Evolutionary conservation across 2,113 vertebrate species (phyloP).

Genomic region (Uria lomvia): DNA sequence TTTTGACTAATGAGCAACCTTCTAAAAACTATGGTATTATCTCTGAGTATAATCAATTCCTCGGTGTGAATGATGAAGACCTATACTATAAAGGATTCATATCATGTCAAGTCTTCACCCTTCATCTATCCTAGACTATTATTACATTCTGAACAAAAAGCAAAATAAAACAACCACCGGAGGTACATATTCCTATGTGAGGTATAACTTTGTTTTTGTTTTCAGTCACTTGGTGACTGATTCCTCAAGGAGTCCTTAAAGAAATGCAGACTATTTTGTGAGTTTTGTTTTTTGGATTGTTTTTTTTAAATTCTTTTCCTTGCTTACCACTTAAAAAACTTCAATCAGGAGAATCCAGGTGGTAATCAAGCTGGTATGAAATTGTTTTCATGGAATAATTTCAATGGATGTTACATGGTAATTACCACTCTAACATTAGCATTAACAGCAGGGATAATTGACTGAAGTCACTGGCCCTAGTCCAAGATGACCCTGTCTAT

Average conservation of each 20-base stretch:
- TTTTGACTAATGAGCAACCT: neutral
- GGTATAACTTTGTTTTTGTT: neutral
- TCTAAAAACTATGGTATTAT: neutral
- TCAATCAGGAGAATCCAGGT: constrained; percentile 21
- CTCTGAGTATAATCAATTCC: neutral
- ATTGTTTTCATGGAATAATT: constrained; percentile 56
- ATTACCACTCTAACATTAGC: constrained; percentile 38
- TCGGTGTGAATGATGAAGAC: neutral
- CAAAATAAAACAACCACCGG: neutral
- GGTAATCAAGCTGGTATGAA: constrained; percentile 56
- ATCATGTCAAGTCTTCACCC: neutral
- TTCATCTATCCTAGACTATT: neutral
- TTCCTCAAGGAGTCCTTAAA: neutral
- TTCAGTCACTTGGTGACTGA: neutral
- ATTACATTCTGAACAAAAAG: neutral
- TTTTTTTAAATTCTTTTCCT: neutral
- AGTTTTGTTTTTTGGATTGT: neutral
- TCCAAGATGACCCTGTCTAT: constrained; percentile 2
- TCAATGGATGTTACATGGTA: constrained; percentile 35
- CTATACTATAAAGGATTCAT: neutral
- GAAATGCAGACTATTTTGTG: neutral
- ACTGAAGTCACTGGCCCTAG: neutral
- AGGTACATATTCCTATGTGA: neutral
- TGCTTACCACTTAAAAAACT: constrained; percentile 16
- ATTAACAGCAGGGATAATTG: constrained; percentile 50